Evolutionary conservation across 2,888 invertebrate genomes (phyloP).

Genomic region (Eudemis profundana): DNA sequence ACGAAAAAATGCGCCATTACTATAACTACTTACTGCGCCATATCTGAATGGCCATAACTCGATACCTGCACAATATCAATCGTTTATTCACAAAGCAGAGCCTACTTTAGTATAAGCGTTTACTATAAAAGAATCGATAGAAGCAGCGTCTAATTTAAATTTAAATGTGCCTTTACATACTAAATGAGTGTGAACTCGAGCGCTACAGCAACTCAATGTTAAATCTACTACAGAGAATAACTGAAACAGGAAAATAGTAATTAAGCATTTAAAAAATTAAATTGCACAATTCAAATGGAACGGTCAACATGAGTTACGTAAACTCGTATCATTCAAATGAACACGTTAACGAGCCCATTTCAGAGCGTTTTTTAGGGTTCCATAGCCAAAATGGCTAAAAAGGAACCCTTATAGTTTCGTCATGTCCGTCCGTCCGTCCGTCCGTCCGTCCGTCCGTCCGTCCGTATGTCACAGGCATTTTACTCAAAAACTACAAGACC

Average conservation of each 20-base stretch:
- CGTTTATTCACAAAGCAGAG: neutral
- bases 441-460: too few species aligned
- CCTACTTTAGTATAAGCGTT: neutral
- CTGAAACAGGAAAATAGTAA: slow-evolving; percentile 17
- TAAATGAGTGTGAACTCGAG: neutral
- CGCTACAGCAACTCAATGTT: neutral
- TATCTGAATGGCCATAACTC: neutral
- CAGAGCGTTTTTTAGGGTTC: too few species aligned
- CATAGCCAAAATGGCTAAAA: too few species aligned
- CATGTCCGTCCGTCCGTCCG: too few species aligned
- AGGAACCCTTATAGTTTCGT: too few species aligned
- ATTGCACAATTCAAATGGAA: slow-evolving; percentile 2
- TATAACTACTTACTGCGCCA: too few species aligned
- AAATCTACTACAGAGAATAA: neutral
- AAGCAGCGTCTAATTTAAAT: slow-evolving; percentile 10
- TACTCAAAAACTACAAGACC: too few species aligned
- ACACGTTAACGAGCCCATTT: too few species aligned
- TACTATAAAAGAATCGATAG: slow-evolving; percentile 1
- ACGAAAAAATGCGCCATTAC: too few species aligned
- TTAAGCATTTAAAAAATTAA: slow-evolving; percentile 12
- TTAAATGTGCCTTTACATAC: slow-evolving; percentile 47
- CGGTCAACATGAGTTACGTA: neutral
- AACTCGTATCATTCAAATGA: too few species aligned
- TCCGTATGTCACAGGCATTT: too few species aligned
- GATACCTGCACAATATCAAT: neutral